A percentile compares a stretch with the other conserved stretches of the same genome.
Conservation (phyloP, 2,113 vertebrate genomes). For the Protobothrops flavoviridis region DNA sequence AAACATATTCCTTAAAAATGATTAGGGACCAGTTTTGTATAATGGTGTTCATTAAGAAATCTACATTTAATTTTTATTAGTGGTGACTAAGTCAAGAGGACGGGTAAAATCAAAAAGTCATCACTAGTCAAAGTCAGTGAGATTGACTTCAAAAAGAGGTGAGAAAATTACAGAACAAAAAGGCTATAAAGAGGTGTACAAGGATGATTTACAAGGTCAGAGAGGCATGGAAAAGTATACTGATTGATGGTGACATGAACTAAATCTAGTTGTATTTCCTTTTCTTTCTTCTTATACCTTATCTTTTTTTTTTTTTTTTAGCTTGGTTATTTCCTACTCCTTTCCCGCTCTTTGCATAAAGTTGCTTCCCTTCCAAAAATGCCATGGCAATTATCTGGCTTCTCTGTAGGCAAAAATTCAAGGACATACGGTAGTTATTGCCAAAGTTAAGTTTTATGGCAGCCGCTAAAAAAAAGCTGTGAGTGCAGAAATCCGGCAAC, state of each 20-base stretch:
- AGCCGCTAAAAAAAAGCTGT: background rate
- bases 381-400: background rate
- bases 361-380: background rate
- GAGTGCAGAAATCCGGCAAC: background rate
- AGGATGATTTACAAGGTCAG: background rate
- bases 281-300: background rate
- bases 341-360: background rate
- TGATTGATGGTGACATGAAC: background rate
- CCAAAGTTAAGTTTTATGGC: background rate
- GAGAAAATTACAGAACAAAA: background rate
- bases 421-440: background rate
- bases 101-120: background rate
- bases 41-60: background rate
- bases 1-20: background rate
- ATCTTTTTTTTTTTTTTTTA: background rate
- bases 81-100: too few relatives aligned
- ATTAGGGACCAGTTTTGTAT: background rate
- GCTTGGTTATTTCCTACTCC: background rate
- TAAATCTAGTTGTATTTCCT: background rate
- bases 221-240: background rate
- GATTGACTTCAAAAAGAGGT: background rate
- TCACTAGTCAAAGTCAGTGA: background rate
- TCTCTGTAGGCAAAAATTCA: background rate
- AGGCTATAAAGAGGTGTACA: background rate
- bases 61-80: background rate